Conservation (phyloP, 64 coral and sea anemone genomes). For the Porites australiensis region DNA sequence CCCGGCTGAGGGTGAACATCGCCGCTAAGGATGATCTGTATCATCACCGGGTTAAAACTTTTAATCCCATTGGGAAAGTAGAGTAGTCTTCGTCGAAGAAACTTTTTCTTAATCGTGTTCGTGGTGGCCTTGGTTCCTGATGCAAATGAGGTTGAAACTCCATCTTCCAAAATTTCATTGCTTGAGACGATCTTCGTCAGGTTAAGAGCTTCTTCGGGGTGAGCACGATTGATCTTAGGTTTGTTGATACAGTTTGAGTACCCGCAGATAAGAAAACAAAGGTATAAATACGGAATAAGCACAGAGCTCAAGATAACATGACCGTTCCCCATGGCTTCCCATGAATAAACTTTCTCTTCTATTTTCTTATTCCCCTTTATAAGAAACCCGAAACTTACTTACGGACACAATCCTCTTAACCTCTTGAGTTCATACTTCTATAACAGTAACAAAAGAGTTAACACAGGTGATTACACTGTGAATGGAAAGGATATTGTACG, state of each 20-base stretch:
- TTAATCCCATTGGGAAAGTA: neutral
- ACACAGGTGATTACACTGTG: too few relatives aligned
- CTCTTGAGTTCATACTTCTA: too few relatives aligned
- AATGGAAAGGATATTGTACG: too few relatives aligned
- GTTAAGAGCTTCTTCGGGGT: neutral
- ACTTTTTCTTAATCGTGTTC: neutral
- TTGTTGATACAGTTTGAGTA: neutral
- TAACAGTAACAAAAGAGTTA: too few relatives aligned
- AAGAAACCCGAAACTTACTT: too few relatives aligned
- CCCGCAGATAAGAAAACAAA: neutral
- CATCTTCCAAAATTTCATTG: neutral
- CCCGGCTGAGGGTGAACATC: neutral
- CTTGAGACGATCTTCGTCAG: neutral
- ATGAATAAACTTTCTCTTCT: too few relatives aligned
- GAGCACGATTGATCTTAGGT: neutral
- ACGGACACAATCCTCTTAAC: too few relatives aligned
- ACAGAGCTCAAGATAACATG: neutral
- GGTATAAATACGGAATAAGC: constrained; percentile 8
- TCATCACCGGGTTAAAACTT: constrained; percentile 2
- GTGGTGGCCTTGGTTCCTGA: neutral
- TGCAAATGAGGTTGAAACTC: neutral
- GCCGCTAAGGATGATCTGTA: too few relatives aligned
- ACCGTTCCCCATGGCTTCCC: neutral
- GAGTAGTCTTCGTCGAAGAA: constrained; percentile 8
- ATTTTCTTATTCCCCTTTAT: too few relatives aligned